phyloP scores from a whole-genome alignment of 2,113 vertebrate genomes.

The Pterocles orientalis region DNA sequence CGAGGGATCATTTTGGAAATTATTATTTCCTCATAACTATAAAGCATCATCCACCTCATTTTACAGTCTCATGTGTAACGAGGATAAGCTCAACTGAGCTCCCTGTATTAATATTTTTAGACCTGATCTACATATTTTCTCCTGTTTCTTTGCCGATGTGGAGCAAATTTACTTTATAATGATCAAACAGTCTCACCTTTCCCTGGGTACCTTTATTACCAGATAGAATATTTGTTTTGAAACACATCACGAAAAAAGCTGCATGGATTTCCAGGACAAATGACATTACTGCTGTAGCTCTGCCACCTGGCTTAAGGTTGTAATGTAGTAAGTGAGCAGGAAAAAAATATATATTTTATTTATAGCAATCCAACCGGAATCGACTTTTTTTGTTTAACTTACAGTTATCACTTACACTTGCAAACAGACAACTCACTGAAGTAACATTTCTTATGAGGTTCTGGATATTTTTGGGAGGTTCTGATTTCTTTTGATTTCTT shows the following conservation, averaged over 20 bases:
- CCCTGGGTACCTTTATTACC: not conserved
- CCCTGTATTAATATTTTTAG: slow-evolving; percentile 9
- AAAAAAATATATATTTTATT: not conserved
- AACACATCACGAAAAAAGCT: not conserved
- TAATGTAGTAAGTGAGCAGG: not conserved
- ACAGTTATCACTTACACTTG: not conserved
- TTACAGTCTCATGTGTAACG: not conserved
- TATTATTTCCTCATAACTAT: not conserved
- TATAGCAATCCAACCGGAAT: not conserved
- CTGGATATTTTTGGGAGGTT: not conserved
- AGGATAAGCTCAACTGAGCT: slow-evolving; percentile 4
- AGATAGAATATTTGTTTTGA: not conserved
- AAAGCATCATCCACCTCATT: not conserved
- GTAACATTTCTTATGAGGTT: not conserved
- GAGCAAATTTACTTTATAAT: not conserved
- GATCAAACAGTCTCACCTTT: not conserved
- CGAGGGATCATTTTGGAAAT: not conserved
- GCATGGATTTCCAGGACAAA: not conserved
- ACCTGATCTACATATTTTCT: not conserved
- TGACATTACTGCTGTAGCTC: not conserved
- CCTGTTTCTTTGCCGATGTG: not conserved
- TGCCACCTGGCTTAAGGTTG: not conserved
- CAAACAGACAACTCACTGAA: not conserved
- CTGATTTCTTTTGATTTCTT: not conserved
- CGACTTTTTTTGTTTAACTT: not conserved